Base-by-base conservation (phyloP, 2,113 vertebrate genomes). In the Megaceryle maxima region DNA sequence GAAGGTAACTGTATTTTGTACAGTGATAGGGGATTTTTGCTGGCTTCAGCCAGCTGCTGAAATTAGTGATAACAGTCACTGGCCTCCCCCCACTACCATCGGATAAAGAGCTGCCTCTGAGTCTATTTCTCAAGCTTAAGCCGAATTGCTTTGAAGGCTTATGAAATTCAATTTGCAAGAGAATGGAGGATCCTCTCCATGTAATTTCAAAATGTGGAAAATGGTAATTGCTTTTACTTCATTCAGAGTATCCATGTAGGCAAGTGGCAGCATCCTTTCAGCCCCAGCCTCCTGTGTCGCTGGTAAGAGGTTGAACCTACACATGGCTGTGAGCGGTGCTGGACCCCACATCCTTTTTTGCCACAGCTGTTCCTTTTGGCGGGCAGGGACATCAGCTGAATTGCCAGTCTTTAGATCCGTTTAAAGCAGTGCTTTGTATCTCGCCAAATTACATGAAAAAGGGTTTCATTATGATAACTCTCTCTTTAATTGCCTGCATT, bases 161-260 rank as follows among this genome's bases (percentile, higher is more conserved):
- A 67, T 88, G 92, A 95, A 94, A 96, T 92, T 96, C 92, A 96
- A 94, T 96, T 96, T 96, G 86, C 80, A 95, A 94, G 77, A 96
- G 92, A 96, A 96, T 89, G 83, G 83, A 96, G 80, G 66, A 91
- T 78, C 44, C 69, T 90, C 75, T 80, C 86, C 59, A 9, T 88
- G 76, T 94, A 94, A 96, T 97, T 96, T 95, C 90, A 76, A 94
- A 96, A 92, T 79, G 91, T 93, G 92, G 92, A 76, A 94, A 93
- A 87, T 29, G 91, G 88, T 90, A 93, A 94, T 97, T 94, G 88
- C 90, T 95, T 95, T 95, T 73, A 29, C 43, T 92, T 70, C 39
- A 68, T 73, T 93, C 77, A 66, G 77, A 62, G 57, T 37, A 72
- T n/a, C 86, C 1, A 0, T 31, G 53, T 24, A 73, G 66, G 66